Percentiles rank a stretch among this genome's conserved stretches.
Conservation (phyloP, 2,888 invertebrate species). For the Galerucella nymphaeae region DNA sequence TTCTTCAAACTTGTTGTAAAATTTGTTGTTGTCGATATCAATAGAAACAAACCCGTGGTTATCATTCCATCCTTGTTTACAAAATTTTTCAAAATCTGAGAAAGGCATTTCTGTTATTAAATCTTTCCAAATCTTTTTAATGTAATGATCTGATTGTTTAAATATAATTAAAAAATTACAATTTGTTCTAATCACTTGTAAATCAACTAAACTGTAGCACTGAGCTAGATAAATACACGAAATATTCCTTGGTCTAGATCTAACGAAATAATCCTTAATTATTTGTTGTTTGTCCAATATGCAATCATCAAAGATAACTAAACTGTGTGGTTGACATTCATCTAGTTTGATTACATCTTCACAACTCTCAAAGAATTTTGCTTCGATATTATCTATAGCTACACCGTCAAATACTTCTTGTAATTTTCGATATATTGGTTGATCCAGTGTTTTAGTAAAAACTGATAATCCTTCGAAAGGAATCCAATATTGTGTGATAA, state of each 20-base stretch:
- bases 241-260: constrained; percentile 22
- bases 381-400: constrained; percentile 17
- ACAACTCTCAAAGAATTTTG: background rate
- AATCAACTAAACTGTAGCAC: constrained; percentile 23
- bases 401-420: constrained; percentile 21
- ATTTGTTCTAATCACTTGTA: constrained; percentile 26
- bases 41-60: constrained; percentile 20
- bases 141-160: constrained; percentile 22
- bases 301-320: constrained; percentile 18
- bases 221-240: constrained; percentile 27
- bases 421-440: constrained; percentile 21
- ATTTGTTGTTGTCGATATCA: constrained; percentile 21
- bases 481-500: constrained; percentile 23
- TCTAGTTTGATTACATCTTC: constrained; percentile 9
- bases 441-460: constrained; percentile 22
- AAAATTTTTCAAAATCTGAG: constrained; percentile 19
- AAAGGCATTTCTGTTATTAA: constrained; percentile 32
- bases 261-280: background rate
- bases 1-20: constrained; percentile 22
- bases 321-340: constrained; percentile 9
- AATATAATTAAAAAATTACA: constrained; percentile 16
- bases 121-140: constrained; percentile 30
- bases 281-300: constrained; percentile 12
- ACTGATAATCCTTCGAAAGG: constrained; percentile 17
- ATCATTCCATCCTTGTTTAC: constrained; percentile 25